Base-by-base conservation (phyloP, 2,797 vertebrate genomes). In the Periophthalmus magnuspinnatus region DNA sequence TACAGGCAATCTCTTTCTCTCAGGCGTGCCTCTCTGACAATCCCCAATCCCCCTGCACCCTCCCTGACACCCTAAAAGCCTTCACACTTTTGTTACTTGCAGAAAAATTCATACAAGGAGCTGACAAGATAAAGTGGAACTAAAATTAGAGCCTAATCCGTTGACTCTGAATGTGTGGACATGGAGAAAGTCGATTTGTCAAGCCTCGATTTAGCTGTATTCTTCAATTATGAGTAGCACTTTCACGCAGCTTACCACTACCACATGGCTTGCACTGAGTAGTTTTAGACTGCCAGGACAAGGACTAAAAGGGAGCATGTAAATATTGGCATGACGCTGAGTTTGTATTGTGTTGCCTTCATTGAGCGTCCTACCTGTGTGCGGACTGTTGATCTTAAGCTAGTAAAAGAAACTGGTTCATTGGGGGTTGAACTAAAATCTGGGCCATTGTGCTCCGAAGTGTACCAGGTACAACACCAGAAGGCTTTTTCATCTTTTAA, bases 141-240 rank as follows among this genome's bases (percentile, higher is more conserved):
- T 89, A 90, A 89, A 93, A 89, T 92, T 81, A 85, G 83, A 82
- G 80, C 56, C 64, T 88, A 89, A 92, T 91, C 88, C 85, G 6
- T 75, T 74, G 79, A 71, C 81, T 81, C 84, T 83, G 81, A 84
- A 82, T 81, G 83, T 79, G 84, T 70, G 81, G 86, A 90, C 83
- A 90, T 81, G 86, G 83, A 89, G 88, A 87, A 86, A 85, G 84
- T 75, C 90, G 89, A 92, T 91, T 92, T 90, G 91, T 91, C 90
- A 90, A 88, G 89, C 78, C 83, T 86, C 79, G 83, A 90, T 91
- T 88, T 91, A 83, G 79, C 81, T 74, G 81, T 82, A 83, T 90
- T 90, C 86, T 85, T 90, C 84, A 71, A 86, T 85, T 90, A 86
- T 75, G 83, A 74, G 85, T 80, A 73, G 79, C 77, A 78, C 78